A percentile compares a stretch with the other conserved stretches of the same genome.
Conservation (phyloP, 2,797 vertebrate species). For the Phaenicophaeus curvirostris region DNA sequence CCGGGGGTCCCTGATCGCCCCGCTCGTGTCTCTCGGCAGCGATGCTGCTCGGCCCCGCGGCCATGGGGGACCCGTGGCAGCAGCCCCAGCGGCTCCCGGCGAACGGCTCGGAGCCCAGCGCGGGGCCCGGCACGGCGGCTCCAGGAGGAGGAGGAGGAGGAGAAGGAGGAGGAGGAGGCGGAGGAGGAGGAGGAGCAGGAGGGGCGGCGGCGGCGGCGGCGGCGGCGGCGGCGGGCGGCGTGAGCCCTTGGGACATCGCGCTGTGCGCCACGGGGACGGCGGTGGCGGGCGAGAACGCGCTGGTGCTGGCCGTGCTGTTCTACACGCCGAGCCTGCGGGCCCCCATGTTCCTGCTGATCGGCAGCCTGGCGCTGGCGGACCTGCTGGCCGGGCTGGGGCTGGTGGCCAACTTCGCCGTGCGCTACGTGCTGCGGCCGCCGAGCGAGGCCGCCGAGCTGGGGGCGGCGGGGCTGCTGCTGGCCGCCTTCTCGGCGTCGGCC, state of each 20-base stretch:
- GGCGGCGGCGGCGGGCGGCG: conserved; percentile 22
- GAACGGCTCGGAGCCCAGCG: conserved; percentile 27
- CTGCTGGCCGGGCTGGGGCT: conserved; percentile 88
- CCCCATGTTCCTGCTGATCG: conserved; percentile 88
- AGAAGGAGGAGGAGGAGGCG: too few species aligned
- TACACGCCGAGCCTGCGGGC: conserved; percentile 87
- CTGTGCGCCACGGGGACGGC: conserved; percentile 89
- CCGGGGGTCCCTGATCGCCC: background rate
- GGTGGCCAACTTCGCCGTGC: conserved; percentile 87
- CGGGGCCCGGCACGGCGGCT: conserved; percentile 31
- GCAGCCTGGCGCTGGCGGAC: conserved; percentile 88
- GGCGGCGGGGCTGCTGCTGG: conserved; percentile 84
- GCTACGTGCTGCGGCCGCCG: conserved; percentile 78
- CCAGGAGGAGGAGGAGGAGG: too few species aligned
- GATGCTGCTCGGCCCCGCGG: conserved; percentile 38
- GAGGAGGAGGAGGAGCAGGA: too few species aligned
- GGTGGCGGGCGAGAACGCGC: conserved; percentile 89
- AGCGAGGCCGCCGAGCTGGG: conserved; percentile 82
- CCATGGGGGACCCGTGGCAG: conserved; percentile 37
- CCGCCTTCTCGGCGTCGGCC: conserved; percentile 89
- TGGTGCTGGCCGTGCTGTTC: conserved; percentile 89
- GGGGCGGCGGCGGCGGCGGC: too few species aligned
- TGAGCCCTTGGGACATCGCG: conserved; percentile 90
- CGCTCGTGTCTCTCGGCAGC: conserved; percentile 8
- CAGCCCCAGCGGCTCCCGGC: conserved; percentile 30